Conservation (phyloP, 2,113 vertebrate genomes). For the Actenoides lindsayi region DNA sequence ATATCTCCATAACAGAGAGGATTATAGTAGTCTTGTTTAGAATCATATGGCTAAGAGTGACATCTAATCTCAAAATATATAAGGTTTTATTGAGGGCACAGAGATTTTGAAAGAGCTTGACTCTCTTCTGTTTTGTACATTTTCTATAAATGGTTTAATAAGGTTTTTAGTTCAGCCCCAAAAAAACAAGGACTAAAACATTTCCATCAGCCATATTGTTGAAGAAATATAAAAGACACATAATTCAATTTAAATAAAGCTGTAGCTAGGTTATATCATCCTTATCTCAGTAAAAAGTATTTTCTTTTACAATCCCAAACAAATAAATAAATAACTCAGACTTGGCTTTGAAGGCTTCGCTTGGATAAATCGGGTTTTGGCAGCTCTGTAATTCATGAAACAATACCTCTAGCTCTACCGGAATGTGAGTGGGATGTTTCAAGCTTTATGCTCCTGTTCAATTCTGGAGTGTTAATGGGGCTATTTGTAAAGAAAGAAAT, state of each 20-base stretch:
- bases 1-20: slow-evolving; percentile 84
- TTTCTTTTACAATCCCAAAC: slow-evolving; percentile 46
- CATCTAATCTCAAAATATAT: slow-evolving; percentile 81
- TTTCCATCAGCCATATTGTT: slow-evolving; percentile 51
- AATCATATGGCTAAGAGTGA: slow-evolving; percentile 81
- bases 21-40: slow-evolving; percentile 84
- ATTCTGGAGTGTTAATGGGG: slow-evolving; percentile 77
- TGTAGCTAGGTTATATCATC: slow-evolving; percentile 60
- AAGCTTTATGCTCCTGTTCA: slow-evolving; percentile 76
- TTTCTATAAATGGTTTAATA: slow-evolving; percentile 82
- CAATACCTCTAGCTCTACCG: slow-evolving; percentile 37
- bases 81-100: slow-evolving; percentile 76
- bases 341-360: slow-evolving; percentile 50
- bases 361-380: slow-evolving; percentile 70
- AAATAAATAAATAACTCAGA: slow-evolving; percentile 48
- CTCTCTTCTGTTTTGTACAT: slow-evolving; percentile 75
- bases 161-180: slow-evolving; percentile 72
- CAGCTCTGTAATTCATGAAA: slow-evolving; percentile 76
- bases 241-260: slow-evolving; percentile 77
- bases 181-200: slow-evolving; percentile 64
- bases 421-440: slow-evolving; percentile 71
- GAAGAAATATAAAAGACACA: slow-evolving; percentile 63
- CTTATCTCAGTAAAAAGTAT: slow-evolving; percentile 57
- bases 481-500: slow-evolving; percentile 85
- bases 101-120: slow-evolving; percentile 74